These are phyloP conservation scores for Stegophylla sp. DNA, from an alignment of 2,888 invertebrate species.

Conservation along the genomic window DNA sequence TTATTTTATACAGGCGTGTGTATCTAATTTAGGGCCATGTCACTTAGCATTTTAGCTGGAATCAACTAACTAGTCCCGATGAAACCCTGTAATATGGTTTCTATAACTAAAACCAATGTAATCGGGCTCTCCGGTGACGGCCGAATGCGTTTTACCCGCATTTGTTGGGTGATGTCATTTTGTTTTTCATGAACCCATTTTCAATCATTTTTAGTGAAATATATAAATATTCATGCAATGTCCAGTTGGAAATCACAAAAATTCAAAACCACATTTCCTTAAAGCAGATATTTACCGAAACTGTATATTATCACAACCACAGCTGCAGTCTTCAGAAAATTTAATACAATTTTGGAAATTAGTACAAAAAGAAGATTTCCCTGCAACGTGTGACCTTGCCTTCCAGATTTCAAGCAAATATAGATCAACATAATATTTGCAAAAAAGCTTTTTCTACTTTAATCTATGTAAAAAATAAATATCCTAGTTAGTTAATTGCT, in stretches of 20 bases:
- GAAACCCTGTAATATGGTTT: background rate
- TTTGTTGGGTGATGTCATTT: background rate
- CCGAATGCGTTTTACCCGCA: constrained; percentile 16
- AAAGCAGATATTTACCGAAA: constrained; percentile 39
- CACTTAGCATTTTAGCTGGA: background rate
- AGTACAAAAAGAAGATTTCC: background rate
- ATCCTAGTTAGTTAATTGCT: background rate
- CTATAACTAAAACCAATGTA: too few relatives aligned
- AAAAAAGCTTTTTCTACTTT: background rate
- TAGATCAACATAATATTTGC: background rate
- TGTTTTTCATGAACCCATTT: constrained; percentile 6
- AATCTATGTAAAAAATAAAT: background rate
- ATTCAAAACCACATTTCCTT: constrained; percentile 35
- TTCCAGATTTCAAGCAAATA: background rate
- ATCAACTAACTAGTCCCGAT: background rate
- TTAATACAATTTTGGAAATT: background rate
- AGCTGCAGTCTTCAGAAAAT: constrained; percentile 38
- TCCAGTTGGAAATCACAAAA: constrained; percentile 23
- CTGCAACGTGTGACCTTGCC: background rate
- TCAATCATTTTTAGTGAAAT: background rate
- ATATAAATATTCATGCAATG: constrained; percentile 16
- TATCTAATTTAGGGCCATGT: too few relatives aligned
- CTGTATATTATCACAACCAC: constrained; percentile 36
- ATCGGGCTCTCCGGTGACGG: constrained; percentile 1
- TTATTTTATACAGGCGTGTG: too few relatives aligned